These are phyloP conservation scores for Proteles cristata DNA, from an alignment of 2,113 vertebrate genomes.

Conservation along the genomic window DNA sequence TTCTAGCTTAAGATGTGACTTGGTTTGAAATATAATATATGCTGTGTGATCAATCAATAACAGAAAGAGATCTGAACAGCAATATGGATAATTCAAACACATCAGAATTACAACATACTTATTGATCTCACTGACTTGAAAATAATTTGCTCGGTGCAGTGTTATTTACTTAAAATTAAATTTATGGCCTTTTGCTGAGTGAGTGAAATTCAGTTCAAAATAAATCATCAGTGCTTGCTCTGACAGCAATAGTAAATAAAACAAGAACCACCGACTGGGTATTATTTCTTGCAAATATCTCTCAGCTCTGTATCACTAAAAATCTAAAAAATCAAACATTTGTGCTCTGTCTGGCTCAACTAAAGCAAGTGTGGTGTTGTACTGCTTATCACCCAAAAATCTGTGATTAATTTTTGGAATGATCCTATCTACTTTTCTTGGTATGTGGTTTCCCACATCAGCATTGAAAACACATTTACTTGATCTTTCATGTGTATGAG, in stretches of 20 bases:
- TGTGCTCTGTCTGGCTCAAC: slow-evolving; percentile 11
- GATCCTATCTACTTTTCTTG: slow-evolving; percentile 58
- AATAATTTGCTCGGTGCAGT: slow-evolving; percentile 53
- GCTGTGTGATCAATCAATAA: neutral
- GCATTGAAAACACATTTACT: slow-evolving; percentile 76
- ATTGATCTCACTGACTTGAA: slow-evolving; percentile 56
- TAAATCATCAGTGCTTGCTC: slow-evolving; percentile 75
- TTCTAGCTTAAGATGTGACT: slow-evolving; percentile 12
- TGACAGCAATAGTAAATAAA: slow-evolving; percentile 67
- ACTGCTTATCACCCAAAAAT: slow-evolving; percentile 62
- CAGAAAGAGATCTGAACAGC: neutral
- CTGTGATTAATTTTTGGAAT: slow-evolving; percentile 69
- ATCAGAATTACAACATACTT: slow-evolving; percentile 46
- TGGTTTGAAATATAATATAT: slow-evolving; percentile 2
- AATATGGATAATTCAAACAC: neutral
- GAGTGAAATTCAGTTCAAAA: slow-evolving; percentile 70
- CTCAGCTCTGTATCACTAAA: slow-evolving; percentile 26
- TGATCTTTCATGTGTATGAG: slow-evolving; percentile 44
- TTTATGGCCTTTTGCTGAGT: slow-evolving; percentile 65
- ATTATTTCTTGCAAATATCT: slow-evolving; percentile 60
- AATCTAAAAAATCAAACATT: slow-evolving; percentile 46
- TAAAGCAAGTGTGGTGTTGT: slow-evolving; percentile 6
- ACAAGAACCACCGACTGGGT: slow-evolving; percentile 59
- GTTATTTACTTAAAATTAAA: slow-evolving; percentile 68
- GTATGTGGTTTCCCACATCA: slow-evolving; percentile 54